Conservation (phyloP, 2,888 invertebrate genomes). For the Microdon myrmicae region DNA sequence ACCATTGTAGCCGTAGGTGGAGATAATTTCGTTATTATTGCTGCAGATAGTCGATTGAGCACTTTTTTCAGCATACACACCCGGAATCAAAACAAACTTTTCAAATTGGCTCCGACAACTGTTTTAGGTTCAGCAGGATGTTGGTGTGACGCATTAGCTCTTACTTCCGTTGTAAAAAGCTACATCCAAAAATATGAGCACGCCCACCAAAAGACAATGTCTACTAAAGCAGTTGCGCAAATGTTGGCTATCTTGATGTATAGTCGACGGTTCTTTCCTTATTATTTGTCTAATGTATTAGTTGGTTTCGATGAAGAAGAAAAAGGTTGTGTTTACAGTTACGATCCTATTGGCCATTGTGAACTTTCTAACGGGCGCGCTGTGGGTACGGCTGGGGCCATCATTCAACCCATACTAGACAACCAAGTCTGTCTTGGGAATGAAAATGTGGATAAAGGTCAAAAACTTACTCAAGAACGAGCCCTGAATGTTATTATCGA, state of each 20-base stretch:
- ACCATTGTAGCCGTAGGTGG: slow-evolving; percentile 96
- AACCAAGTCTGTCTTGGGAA: slow-evolving; percentile 95
- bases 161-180: slow-evolving; percentile 84
- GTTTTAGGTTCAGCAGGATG: slow-evolving; percentile 96
- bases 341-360: slow-evolving; percentile 97
- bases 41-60: slow-evolving; percentile 93
- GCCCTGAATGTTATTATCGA: slow-evolving; percentile 90
- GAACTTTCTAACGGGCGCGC: slow-evolving; percentile 87
- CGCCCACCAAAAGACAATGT: slow-evolving; percentile 92
- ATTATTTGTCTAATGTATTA: slow-evolving; percentile 94
- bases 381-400: slow-evolving; percentile 88
- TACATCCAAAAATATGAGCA: slow-evolving; percentile 95
- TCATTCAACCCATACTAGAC: slow-evolving; percentile 94
- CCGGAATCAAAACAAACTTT: slow-evolving; percentile 87
- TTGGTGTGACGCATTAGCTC: slow-evolving; percentile 95
- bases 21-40: slow-evolving; percentile 93
- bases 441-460: slow-evolving; percentile 71
- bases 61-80: slow-evolving; percentile 91
- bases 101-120: slow-evolving; percentile 81
- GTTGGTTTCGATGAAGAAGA: slow-evolving; percentile 94
- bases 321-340: slow-evolving; percentile 93
- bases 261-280: slow-evolving; percentile 97
- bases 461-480: slow-evolving; percentile 78
- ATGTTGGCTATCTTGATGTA: slow-evolving; percentile 96
- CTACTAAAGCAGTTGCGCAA: slow-evolving; percentile 92